A percentile compares a stretch with the other conserved stretches of the same genome.
Conservation (phyloP, 1,140 invertebrate genomes). For the Caenorhabditis inopinata region DNA sequence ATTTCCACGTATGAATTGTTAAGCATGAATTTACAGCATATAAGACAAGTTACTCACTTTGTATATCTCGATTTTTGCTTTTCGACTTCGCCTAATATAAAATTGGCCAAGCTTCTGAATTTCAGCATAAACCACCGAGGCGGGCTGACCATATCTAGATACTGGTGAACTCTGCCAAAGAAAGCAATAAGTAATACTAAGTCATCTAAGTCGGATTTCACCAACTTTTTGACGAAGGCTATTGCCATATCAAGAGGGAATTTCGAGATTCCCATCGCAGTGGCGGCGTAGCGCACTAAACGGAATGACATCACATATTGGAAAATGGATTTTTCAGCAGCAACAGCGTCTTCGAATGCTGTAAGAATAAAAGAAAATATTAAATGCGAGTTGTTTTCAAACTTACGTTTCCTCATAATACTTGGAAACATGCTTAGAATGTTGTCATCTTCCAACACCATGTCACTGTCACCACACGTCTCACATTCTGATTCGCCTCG, state of each 20-base stretch:
- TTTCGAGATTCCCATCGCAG: constrained; percentile 51
- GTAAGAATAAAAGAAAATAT: constrained; percentile 6
- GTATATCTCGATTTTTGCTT: constrained; percentile 35
- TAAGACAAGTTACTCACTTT: constrained; percentile 5
- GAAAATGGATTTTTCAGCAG: constrained; percentile 47
- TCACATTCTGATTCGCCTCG: constrained; percentile 60
- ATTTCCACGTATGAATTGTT: too few species aligned
- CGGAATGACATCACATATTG: constrained; percentile 54
- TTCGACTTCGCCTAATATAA: constrained; percentile 29
- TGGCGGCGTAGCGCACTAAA: constrained; percentile 51
- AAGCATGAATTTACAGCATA: too few species aligned
- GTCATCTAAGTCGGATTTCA: neutral
- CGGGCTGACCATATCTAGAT: constrained; percentile 9
- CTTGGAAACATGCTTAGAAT: constrained; percentile 20
- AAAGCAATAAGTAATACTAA: neutral
- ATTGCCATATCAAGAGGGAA: constrained; percentile 57
- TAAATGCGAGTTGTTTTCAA: neutral
- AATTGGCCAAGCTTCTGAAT: neutral
- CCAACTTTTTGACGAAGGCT: constrained; percentile 56
- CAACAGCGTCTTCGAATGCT: constrained; percentile 55
- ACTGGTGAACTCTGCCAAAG: constrained; percentile 26
- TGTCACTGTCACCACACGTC: constrained; percentile 54
- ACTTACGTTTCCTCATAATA: constrained; percentile 29
- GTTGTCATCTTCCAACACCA: constrained; percentile 34
- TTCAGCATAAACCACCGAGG: constrained; percentile 2